Evolutionary conservation across 2,113 vertebrate species (phyloP), one percentile per base, ranked within the genome.

Genomic region (Polypterus bichir): DNA sequence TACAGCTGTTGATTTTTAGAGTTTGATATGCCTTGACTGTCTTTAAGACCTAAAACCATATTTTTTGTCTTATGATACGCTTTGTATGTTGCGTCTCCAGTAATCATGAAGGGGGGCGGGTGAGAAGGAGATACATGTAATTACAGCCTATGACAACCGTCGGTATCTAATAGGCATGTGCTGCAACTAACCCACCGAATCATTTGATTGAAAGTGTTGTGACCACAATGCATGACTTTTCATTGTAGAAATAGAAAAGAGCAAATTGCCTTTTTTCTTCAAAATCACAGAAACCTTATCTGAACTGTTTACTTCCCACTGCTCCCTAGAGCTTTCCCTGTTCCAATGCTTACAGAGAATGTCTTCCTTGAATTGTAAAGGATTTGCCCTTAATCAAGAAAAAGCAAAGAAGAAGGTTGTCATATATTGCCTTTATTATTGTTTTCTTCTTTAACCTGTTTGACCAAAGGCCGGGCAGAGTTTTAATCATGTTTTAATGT

Each of bases 331-430:
- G 76, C n/a, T 68, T 68, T 68, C 72, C 63, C 60, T 74, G 61
- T 71, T 70, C 44, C 66, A 47, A 59, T 67, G 45, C 49, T 72
- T 63, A 75, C 70, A 70, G 66, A 67, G 69, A 66, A n/a, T 72
- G 46, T 72, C 60, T 56, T 75, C 64, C 74, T 63, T 77, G 71
- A 66, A 69, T 77, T 76, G 67, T 73, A 62, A 70, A 72, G 64
- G 61, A 76, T 79, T 77, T 73, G 61, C 60, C 61, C 79, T 77
- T 72, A 77, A 75, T 80, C 70, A 75, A 63, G 75, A 71, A 10
- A 10, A 55, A 55, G 44, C 10, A 51, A 51, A 51, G 6, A 51
- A 51, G 9, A 7, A 57, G 46, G 46, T 27, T 49, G 54, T 47
- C 11, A 54, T 51, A 53, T 45, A 44, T 6, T 7, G 56, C 5